Evolutionary conservation across 2,797 vertebrate genomes (phyloP), one percentile per base, ranked within the genome.

Genomic region (Melanotaenia maccullochi): DNA sequence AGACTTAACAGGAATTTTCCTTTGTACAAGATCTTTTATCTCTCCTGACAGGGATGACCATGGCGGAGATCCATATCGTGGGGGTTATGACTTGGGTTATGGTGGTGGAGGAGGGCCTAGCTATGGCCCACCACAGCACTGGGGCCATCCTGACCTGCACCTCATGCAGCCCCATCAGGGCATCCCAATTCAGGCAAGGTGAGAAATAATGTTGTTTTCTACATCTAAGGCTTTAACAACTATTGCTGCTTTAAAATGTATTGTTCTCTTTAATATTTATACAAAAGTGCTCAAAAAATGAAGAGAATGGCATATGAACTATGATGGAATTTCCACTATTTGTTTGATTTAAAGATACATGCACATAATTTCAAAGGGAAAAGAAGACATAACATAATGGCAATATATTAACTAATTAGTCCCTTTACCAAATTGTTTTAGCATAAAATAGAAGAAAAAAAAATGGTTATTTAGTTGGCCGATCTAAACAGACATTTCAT

Each of bases 141-240:
- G 97, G 97, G 96, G 95, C 35, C 96, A 97, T 68, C 96, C 96
- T 0, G 96, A 98, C 12, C 84, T 97, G 88, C 97, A 97, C 78
- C 94, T 97, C 67, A 96, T 98, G 92, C 96, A 96, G 87, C 95
- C 94, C 38, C 97, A 97, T 76, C 97, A 97, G 65, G 95, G 96
- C 6, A 95, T 97, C 61, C 97, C 97, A 52, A 98, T 98, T 79
- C 97, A 97, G 82, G 96, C 96, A 73, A 96, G 97, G 97, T 98
- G 86, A 95, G 84, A 71, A 79, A 38, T n/a, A 22, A 51, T 11
- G 47, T 9, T 51, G n/a, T 51, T 22, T n/a, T 22, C 9, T 22
- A 22, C 2, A 14, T 33, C 3, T 63, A 11, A 20, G 7, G 2
- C n/a, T 54, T 9, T 36, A 38, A 9, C 30, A 1, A 18, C 9